These are phyloP conservation scores for Trissolcus basalis DNA, from an alignment of 1,140 invertebrate genomes.

Conservation along the genomic window DNA sequence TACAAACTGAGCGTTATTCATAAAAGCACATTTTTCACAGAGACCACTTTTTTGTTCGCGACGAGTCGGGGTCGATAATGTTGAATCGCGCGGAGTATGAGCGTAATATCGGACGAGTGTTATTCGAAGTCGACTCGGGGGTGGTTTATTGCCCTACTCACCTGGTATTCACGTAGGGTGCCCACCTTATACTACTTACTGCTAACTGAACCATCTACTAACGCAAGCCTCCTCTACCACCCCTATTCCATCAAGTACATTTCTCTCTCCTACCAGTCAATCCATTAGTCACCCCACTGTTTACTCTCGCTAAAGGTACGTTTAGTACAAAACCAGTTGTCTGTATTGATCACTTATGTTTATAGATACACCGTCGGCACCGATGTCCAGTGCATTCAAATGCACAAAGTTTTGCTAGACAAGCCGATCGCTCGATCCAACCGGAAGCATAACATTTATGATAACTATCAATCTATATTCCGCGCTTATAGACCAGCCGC, in stretches of 20 bases:
- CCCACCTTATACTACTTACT: conserved; percentile 70
- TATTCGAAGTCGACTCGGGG: conserved; percentile 64
- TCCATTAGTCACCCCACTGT: conserved; percentile 60
- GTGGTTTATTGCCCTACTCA: conserved; percentile 68
- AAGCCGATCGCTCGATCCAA: neutral
- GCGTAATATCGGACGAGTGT: conserved; percentile 59
- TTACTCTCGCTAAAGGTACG: conserved; percentile 62
- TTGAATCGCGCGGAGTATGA: conserved; percentile 25
- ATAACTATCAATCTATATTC: too few relatives aligned
- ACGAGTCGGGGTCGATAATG: conserved; percentile 24
- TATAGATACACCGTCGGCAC: conserved; percentile 47
- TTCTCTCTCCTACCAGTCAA: conserved; percentile 58
- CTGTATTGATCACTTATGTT: conserved; percentile 57
- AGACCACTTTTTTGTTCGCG: too few relatives aligned
- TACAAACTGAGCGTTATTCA: neutral
- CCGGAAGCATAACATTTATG: too few relatives aligned
- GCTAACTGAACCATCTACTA: conserved; percentile 63
- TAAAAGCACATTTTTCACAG: conserved; percentile 13
- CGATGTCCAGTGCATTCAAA: conserved; percentile 23
- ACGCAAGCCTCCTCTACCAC: conserved; percentile 46
- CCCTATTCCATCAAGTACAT: conserved; percentile 44
- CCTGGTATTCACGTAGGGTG: conserved; percentile 70
- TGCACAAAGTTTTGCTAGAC: neutral
- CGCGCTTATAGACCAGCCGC: too few relatives aligned
- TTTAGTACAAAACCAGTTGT: conserved; percentile 51